phyloP scores from a whole-genome alignment of 2,888 invertebrate genomes.

The Deladenus siricidicola region DNA sequence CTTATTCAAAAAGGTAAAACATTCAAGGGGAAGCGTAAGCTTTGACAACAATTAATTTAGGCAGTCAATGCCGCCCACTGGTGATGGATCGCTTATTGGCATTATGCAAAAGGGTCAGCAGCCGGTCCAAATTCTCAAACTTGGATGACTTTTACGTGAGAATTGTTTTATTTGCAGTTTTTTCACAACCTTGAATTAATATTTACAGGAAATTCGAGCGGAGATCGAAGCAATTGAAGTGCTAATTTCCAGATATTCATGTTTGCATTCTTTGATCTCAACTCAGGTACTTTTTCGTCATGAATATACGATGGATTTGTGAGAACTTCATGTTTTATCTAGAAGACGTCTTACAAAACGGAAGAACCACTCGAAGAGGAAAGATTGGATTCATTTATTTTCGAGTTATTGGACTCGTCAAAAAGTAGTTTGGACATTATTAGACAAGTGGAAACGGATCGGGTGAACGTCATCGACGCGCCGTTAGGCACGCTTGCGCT shows the following conservation, averaged over 20 bases:
- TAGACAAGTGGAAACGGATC: background rate
- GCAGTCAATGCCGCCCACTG: background rate
- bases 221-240: background rate
- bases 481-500: conserved; percentile 1
- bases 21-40: too few species aligned
- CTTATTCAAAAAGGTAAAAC: conserved; percentile 1
- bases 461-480: conserved; percentile 4
- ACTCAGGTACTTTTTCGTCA: background rate
- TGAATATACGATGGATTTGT: too few species aligned
- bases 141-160: background rate
- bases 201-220: background rate
- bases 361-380: background rate
- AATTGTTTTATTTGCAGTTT: too few species aligned
- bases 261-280: background rate
- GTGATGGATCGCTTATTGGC: background rate
- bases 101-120: conserved; percentile 1
- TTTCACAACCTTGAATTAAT: too few species aligned
- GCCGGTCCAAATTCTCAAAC: background rate
- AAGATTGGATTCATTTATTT: background rate
- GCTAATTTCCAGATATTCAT: background rate
- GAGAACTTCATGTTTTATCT: too few species aligned
- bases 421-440: background rate
- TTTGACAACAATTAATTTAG: conserved; percentile 1
- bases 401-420: background rate
- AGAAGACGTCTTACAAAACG: background rate